Evolutionary conservation across 1,140 invertebrate genomes (phyloP).

Genomic region (Notospermus geniculatus): DNA sequence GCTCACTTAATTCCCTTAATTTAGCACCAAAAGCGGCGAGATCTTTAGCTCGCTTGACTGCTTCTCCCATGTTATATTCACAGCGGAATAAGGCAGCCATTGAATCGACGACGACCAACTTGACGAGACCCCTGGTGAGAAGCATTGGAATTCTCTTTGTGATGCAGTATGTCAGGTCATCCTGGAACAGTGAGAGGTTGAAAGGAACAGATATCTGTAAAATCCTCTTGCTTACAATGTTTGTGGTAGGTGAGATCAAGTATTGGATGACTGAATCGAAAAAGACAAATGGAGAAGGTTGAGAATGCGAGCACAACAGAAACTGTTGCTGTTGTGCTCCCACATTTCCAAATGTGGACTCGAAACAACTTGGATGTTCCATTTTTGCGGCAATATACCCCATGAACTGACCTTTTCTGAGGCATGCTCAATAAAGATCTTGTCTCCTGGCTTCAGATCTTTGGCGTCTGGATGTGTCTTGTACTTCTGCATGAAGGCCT

Average conservation of each 20-base stretch:
- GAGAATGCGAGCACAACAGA: no score
- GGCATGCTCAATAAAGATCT: constrained; percentile 64
- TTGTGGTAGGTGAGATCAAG: no score
- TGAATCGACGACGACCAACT: constrained; percentile 72
- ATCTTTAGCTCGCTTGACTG: constrained; percentile 60
- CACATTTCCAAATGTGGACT: no score
- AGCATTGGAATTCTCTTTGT: constrained; percentile 57
- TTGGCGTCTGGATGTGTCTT: no score
- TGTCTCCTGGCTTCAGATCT: constrained; percentile 39
- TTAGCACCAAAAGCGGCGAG: constrained; percentile 61
- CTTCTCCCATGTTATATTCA: constrained; percentile 58
- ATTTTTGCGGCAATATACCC: no score
- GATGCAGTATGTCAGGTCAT: constrained; percentile 63
- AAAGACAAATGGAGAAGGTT: no score
- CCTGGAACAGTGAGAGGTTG: constrained; percentile 54
- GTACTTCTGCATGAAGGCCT: constrained; percentile 34
- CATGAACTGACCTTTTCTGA: constrained; percentile 62
- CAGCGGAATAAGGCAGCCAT: constrained; percentile 70
- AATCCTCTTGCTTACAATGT: no score
- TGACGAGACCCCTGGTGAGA: constrained; percentile 60
- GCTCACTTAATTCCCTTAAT: constrained; percentile 61
- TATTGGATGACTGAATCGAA: no score
- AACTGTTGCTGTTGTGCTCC: no score
- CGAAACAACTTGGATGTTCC: no score
- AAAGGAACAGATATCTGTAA: no score